Evolutionary conservation across 2,113 vertebrate species (phyloP).

Genomic region (Phalacrocorax aristotelis): DNA sequence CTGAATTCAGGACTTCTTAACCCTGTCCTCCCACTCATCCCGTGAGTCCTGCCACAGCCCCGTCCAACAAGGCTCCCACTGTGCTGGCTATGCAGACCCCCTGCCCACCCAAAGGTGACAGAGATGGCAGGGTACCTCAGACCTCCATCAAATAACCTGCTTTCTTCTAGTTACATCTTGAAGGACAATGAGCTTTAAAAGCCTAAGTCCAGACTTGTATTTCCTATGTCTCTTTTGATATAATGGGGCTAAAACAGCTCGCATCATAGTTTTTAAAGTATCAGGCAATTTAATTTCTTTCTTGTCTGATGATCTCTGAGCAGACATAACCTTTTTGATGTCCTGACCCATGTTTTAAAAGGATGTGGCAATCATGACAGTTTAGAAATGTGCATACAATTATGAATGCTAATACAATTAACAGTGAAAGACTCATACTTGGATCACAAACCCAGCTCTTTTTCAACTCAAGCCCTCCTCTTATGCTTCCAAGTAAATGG

Average conservation of each 20-base stretch:
- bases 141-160: background rate
- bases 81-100: rapidly evolving
- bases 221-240: background rate
- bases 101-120: rapidly evolving
- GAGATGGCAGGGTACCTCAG: background rate
- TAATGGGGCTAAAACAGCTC: background rate
- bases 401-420: slow-evolving; percentile 37
- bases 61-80: background rate
- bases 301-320: background rate
- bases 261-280: background rate
- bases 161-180: background rate
- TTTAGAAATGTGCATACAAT: slow-evolving; percentile 10
- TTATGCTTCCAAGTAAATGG: background rate
- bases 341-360: background rate
- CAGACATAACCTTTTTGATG: background rate
- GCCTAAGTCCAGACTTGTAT: background rate
- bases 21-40: background rate
- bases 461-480: background rate
- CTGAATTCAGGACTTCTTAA: background rate
- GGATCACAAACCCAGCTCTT: background rate
- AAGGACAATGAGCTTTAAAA: background rate
- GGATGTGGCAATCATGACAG: background rate
- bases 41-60: background rate
- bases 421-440: background rate
- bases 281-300: background rate